Conservation (phyloP, 2,113 vertebrate species). For the Percina caprodes region DNA sequence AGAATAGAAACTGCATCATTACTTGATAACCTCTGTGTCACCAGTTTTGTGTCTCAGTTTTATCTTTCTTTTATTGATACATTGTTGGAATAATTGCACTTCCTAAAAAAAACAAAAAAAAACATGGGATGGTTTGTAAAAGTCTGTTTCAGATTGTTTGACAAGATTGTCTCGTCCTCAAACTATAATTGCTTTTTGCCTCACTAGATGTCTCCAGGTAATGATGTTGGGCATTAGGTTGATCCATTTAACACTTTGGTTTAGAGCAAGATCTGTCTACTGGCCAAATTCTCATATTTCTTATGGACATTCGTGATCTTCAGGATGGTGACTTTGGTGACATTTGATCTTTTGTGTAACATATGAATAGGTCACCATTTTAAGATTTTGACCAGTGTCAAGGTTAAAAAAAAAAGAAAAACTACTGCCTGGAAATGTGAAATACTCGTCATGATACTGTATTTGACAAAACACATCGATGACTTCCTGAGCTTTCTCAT, state of each 20-base stretch:
- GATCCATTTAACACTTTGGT: background rate
- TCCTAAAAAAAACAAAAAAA: background rate
- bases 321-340: background rate
- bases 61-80: background rate
- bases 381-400: background rate
- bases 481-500: background rate
- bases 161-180: background rate
- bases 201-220: background rate
- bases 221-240: background rate
- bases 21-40: constrained; percentile 31
- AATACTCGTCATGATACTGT: background rate
- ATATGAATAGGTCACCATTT: background rate
- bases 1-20: constrained; percentile 24
- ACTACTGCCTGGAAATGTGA: background rate
- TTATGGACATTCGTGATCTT: background rate
- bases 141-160: constrained; percentile 1
- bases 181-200: background rate
- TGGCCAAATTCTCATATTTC: background rate
- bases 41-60: constrained; percentile 18
- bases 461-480: background rate
- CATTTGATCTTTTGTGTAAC: background rate
- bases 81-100: constrained; percentile 3
- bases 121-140: constrained; percentile 30
- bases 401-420: background rate
- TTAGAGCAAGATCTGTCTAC: background rate